These are phyloP conservation scores for Diglossa cyanea DNA, from an alignment of 2,797 vertebrate genomes.

Conservation along the genomic window DNA sequence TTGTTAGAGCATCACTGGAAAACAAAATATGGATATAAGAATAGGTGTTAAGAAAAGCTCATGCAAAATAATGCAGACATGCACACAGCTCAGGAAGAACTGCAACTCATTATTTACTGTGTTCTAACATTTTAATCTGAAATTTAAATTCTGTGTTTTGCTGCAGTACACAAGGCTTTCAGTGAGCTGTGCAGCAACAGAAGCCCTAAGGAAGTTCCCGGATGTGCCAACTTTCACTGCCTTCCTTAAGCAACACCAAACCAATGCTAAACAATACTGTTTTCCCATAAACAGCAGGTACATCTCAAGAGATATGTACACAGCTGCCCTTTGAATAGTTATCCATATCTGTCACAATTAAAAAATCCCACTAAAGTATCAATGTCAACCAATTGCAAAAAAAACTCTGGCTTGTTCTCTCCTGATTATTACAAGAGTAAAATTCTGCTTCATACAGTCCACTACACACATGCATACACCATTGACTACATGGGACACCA, in stretches of 20 bases:
- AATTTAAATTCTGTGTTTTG: background rate
- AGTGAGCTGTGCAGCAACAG: background rate
- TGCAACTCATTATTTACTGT: background rate
- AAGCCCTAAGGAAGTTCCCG: background rate
- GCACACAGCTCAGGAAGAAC: background rate
- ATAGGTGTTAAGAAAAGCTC: background rate
- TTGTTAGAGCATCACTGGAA: slow-evolving; percentile 23
- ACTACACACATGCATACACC: background rate
- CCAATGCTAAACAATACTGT: background rate
- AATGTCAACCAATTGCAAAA: background rate
- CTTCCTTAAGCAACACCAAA: background rate
- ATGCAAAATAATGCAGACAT: slow-evolving; percentile 36
- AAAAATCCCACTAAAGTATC: background rate
- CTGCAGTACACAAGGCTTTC: background rate
- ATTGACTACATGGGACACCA: background rate
- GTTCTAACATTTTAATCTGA: background rate
- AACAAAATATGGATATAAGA: slow-evolving; percentile 4
- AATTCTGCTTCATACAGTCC: background rate
- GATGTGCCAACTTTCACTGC: background rate
- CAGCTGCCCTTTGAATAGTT: background rate
- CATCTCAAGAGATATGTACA: background rate
- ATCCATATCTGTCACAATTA: background rate
- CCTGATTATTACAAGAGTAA: background rate
- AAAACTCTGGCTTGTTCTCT: background rate
- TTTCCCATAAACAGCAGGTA: background rate